A percentile compares a stretch with the other conserved stretches of the same genome.
These are phyloP conservation scores for Cotesia typhae DNA, from an alignment of 1,140 invertebrate genomes.

Conservation along the genomic window DNA sequence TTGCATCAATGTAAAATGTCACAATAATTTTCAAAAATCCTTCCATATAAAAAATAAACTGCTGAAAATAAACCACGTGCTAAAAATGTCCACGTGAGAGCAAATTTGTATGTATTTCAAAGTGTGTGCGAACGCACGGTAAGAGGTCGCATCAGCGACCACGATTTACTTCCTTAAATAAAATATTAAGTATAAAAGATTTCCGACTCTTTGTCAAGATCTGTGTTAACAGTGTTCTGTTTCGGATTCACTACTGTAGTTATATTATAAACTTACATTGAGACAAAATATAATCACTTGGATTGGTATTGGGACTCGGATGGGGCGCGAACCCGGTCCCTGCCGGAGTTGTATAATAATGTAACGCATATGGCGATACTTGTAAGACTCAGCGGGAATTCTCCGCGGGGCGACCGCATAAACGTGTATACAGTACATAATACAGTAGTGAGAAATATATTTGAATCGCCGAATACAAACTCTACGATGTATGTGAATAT, in stretches of 20 bases:
- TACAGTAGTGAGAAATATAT: conserved; percentile 29
- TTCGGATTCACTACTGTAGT: conserved; percentile 3
- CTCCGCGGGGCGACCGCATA: conserved; percentile 40
- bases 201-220: conserved; percentile 60
- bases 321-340: conserved; percentile 17
- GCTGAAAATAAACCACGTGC: conserved; percentile 11
- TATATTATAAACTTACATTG: neutral
- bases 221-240: conserved; percentile 35
- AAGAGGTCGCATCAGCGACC: conserved; percentile 52
- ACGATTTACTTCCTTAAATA: conserved; percentile 19
- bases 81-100: conserved; percentile 7
- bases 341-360: conserved; percentile 60
- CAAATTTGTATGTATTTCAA: neutral
- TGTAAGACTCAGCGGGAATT: conserved; percentile 64
- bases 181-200: conserved; percentile 54
- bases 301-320: neutral
- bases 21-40: conserved; percentile 2
- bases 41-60: too few species aligned
- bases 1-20: neutral
- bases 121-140: conserved; percentile 62
- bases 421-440: conserved; percentile 22
- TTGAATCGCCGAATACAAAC: conserved; percentile 27
- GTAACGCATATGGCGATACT: conserved; percentile 64
- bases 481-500: conserved; percentile 30
- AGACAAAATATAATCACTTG: too few species aligned